Base-by-base conservation (phyloP, 2,797 vertebrate species). In the Echiichthys vipera region DNA sequence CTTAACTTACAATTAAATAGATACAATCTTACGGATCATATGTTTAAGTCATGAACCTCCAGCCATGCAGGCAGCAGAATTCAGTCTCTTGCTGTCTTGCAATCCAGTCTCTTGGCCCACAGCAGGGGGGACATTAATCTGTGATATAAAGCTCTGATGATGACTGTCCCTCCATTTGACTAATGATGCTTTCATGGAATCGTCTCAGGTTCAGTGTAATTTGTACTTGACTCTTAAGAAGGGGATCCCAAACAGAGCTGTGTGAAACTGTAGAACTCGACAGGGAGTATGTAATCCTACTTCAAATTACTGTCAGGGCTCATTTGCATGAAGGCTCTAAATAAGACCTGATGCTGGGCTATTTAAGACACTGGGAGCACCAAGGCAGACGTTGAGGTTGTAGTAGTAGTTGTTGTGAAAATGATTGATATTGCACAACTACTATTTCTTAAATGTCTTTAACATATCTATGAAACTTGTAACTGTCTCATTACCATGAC, bases 191-290 rank as follows among this genome's bases (percentile, higher is more conserved):
- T 59, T 61, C 49, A 20, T 67, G 27, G 63, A 62, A 71, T 65
- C 2, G 18, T 40, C 24, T 61, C 39, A 29, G 29, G 50, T 47
- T 63, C 46, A 29, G 17, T 42, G 61, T 59, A 59, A 71, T 68
- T 54, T 57, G 54, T 39, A 69, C 64, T 50, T 24, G 30, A 62
- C 32, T 40, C n/a, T 37, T 22, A 30, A n/a, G 50, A 53, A n/a
- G 30, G 45, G 43, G 29, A 68, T 59, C 45, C 46, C 54, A 50
- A 64, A 22, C 27, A 51, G 65, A 53, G 65, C 49, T 73, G 72
- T 39, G 40, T 61, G 81, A 81, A 87, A 85, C 80, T 42, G 40
- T 47, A 84, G 80, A 81, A 17, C 61, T 63, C 65, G 56, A 17
- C 10, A 5, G 27, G 37, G 64, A 29, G 32, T 36, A 36, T 36